phyloP scores from a whole-genome alignment of 2,888 invertebrate genomes.

The Troides aeacus region DNA sequence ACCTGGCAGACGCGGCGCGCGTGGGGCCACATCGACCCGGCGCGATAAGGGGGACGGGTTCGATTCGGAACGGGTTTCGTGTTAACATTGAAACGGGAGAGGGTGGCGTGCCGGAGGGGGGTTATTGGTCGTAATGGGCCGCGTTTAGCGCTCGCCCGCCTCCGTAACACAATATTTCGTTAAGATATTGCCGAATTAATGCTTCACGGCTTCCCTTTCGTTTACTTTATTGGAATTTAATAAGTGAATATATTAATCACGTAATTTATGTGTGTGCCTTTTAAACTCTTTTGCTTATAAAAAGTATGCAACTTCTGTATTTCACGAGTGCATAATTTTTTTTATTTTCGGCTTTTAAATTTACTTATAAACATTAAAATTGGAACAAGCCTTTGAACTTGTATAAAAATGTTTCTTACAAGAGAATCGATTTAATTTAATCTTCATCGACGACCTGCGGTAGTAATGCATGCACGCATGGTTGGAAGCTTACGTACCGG shows the following conservation, averaged over 20 bases:
- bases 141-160: constrained; percentile 20
- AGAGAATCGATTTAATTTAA: no score
- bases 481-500: no score
- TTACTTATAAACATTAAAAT: neutral
- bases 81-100: constrained; percentile 45
- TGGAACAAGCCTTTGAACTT: no score
- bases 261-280: neutral
- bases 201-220: constrained; percentile 11
- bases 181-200: constrained; percentile 21
- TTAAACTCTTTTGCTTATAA: neutral
- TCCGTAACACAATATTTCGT: constrained; percentile 21
- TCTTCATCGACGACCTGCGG: no score
- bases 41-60: constrained; percentile 51
- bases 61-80: constrained; percentile 54
- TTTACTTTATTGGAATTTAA: constrained; percentile 7
- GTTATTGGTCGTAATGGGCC: constrained; percentile 35
- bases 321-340: neutral
- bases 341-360: neutral
- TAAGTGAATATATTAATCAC: neutral
- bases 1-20: constrained; percentile 64
- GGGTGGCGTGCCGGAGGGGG: constrained; percentile 15
- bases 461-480: no score
- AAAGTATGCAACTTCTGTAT: neutral
- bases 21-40: constrained; percentile 59
- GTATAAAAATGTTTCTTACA: no score